These are phyloP conservation scores for Cryptomyrus ogoouensis DNA, from an alignment of 2,113 vertebrate species.

Conservation along the genomic window DNA sequence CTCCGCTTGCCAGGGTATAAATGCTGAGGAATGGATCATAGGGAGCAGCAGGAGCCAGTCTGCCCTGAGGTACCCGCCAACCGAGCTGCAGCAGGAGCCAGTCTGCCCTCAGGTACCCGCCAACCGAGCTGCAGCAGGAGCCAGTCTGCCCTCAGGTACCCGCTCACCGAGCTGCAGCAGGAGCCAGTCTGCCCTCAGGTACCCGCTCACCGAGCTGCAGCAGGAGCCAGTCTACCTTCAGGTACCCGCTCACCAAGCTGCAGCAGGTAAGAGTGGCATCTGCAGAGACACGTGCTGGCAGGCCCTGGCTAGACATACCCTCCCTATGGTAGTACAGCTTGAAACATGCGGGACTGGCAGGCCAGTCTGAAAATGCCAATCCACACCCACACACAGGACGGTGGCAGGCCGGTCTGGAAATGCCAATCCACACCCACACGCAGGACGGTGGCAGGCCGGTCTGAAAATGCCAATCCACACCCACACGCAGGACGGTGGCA, in stretches of 20 bases:
- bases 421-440: too few relatives aligned
- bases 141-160: conserved; percentile 35
- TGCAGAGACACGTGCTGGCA: neutral
- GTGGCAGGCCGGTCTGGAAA: too few relatives aligned
- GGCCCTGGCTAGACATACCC: neutral
- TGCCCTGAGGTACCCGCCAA: conserved; percentile 55
- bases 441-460: too few relatives aligned
- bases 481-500: too few relatives aligned
- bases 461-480: too few relatives aligned
- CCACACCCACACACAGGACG: too few relatives aligned
- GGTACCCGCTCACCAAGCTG: conserved; percentile 54
- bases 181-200: conserved; percentile 34
- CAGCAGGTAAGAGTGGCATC: conserved; percentile 70
- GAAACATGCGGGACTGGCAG: neutral
- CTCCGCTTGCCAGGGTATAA: conserved; percentile 84
- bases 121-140: conserved; percentile 65
- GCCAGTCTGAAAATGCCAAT: too few relatives aligned
- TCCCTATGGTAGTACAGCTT: neutral
- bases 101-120: conserved; percentile 38
- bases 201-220: conserved; percentile 55
- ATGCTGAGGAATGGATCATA: conserved; percentile 47
- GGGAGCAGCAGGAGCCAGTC: conserved; percentile 59
- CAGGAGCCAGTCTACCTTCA: conserved; percentile 71
- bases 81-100: conserved; percentile 30
- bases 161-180: conserved; percentile 63